Evolutionary conservation across 2,113 vertebrate genomes (phyloP).

Genomic region (Menura novaehollandiae): DNA sequence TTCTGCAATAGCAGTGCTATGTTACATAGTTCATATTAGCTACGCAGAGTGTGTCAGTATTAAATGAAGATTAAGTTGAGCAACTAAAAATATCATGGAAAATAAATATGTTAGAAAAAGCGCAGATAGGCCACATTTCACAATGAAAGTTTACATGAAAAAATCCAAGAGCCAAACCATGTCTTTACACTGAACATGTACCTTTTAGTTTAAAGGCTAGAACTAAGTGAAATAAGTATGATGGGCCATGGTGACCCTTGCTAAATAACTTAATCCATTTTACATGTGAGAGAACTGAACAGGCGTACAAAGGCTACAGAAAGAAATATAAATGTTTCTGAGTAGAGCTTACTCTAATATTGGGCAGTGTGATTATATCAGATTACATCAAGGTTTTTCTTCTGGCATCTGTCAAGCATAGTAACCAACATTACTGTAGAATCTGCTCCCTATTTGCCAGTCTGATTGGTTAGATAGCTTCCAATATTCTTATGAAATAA

Average conservation of each 20-base stretch:
- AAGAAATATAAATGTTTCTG: neutral
- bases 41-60: neutral
- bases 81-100: neutral
- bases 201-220: neutral
- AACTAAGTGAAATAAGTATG: neutral
- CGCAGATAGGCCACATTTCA: neutral
- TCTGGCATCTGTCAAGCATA: constrained; percentile 50
- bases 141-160: neutral
- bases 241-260: neutral
- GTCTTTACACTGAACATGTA: neutral
- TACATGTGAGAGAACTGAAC: neutral
- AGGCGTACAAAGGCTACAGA: neutral
- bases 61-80: neutral
- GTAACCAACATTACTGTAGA: neutral
- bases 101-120: neutral
- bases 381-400: constrained; percentile 49
- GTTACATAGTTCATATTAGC: neutral
- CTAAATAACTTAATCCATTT: neutral
- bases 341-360: neutral
- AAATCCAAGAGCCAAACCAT: neutral
- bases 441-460: neutral
- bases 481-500: neutral
- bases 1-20: neutral
- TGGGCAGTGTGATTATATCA: constrained; percentile 6
- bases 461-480: neutral